A percentile compares a stretch with the other conserved stretches of the same genome.
Conservation (phyloP, 2,797 vertebrate species). For the Hafferia zeledoni region DNA sequence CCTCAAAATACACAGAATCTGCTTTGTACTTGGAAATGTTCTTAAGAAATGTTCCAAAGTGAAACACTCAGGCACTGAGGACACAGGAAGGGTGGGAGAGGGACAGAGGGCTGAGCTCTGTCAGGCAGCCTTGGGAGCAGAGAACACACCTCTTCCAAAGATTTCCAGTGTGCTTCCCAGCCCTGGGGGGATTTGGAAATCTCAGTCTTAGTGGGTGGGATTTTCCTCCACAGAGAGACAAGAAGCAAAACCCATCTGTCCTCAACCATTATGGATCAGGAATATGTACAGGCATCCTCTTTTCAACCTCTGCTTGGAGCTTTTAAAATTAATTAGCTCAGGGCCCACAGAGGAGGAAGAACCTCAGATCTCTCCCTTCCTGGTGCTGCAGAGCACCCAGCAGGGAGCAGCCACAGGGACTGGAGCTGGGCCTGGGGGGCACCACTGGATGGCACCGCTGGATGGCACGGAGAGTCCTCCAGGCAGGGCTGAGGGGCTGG, state of each 20-base stretch:
- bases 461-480: fast-evolving
- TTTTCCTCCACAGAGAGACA: background rate
- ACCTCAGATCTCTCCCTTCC: no score
- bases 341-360: background rate
- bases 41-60: background rate
- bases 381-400: fast-evolving
- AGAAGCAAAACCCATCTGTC: background rate
- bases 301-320: background rate
- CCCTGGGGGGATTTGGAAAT: fast-evolving
- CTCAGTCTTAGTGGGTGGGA: background rate
- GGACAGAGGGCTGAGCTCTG: background rate
- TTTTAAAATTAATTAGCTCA: background rate
- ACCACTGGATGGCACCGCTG: fast-evolving
- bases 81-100: background rate
- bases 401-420: background rate
- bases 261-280: fast-evolving
- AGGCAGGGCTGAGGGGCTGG: fast-evolving
- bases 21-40: background rate
- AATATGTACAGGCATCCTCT: background rate
- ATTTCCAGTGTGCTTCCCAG: background rate
- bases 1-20: background rate
- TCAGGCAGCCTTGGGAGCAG: background rate
- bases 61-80: background rate
- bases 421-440: background rate
- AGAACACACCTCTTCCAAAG: background rate